Evolutionary conservation across 1,140 invertebrate genomes (phyloP).

Genomic region (Drosophila guanche): DNA sequence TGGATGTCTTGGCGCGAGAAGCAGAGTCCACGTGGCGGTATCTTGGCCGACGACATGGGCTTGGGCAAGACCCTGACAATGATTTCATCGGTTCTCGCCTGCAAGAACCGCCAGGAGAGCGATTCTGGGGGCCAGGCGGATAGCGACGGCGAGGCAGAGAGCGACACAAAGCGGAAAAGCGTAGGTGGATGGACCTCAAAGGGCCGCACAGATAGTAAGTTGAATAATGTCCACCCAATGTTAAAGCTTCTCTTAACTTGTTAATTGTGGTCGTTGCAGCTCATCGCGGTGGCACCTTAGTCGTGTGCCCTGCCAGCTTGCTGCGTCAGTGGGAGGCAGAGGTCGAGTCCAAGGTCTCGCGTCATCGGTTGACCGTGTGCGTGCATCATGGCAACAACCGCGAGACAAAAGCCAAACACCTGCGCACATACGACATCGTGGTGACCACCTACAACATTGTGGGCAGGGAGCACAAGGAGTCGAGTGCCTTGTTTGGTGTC

Average conservation of each 20-base stretch:
- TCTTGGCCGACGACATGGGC: constrained; percentile 97
- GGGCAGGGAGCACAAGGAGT: constrained; percentile 84
- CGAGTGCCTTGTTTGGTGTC: constrained; percentile 68
- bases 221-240: too few relatives aligned
- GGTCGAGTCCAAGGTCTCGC: constrained; percentile 87
- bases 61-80: constrained; percentile 96
- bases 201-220: constrained; percentile 77
- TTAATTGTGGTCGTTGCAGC: constrained; percentile 59
- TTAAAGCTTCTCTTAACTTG: background rate
- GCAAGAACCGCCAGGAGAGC: constrained; percentile 64
- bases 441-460: constrained; percentile 91
- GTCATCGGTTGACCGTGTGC: constrained; percentile 86
- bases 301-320: constrained; percentile 94
- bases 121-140: constrained; percentile 15
- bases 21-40: constrained; percentile 92
- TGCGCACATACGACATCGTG: constrained; percentile 88
- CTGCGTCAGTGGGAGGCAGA: constrained; percentile 94
- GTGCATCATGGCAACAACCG: constrained; percentile 93
- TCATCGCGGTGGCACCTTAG: constrained; percentile 89
- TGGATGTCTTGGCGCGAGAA: constrained; percentile 96
- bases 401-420: constrained; percentile 86
- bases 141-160: constrained; percentile 71
- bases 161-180: constrained; percentile 31
- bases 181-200: constrained; percentile 68
- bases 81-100: constrained; percentile 90